Evolutionary conservation across 2,888 invertebrate species (phyloP), one percentile per base, ranked within the genome.

Genomic region (Acanthococcus lagerstroemiae): DNA sequence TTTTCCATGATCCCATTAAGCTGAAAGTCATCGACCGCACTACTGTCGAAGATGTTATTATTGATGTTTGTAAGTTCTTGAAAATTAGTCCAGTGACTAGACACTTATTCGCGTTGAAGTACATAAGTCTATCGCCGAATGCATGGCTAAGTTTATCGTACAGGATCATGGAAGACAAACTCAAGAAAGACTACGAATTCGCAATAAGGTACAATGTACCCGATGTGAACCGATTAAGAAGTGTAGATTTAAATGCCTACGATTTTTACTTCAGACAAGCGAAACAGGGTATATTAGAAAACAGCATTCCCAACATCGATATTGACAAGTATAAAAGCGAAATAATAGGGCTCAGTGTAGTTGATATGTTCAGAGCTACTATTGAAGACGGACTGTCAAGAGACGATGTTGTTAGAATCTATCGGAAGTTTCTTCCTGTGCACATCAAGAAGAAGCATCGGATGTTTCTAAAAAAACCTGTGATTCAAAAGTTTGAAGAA

Each of bases 221-320:
- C 3, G 81, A 81, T 71, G 75, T 86, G 50, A 77, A 79, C 12
- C 79, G 82, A 70, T 76, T 89, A 56, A 82, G 82, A 72, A 81
- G 82, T 67, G 77, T 87, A 57, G 92, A 93, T 77, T 76, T 80
- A 55, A 82, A 82, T 65, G 87, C 92, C 1, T 92, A 88, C 74
- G 85, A 90, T 72, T 93, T 91, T 76, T 87, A 87, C 74, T 94
- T 89, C 74, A 84, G 86, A 76, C 93, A 92, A 83, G 87, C 86
- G 52, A 80, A 90, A 27, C 80, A 82, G 73, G 93, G 93, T 80
- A 85, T 93, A 54, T 80, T 90, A 67, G 83, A 86, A 65, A 88
- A 87, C 73, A 84, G 83, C 73, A 86, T 94, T 69, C 82, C 85
- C 6, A 90, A 90, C 74, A 84, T 90, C 68, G 81, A 84, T 68